phyloP scores from a whole-genome alignment of 2,113 vertebrate genomes.

The Steatornis caripensis region DNA sequence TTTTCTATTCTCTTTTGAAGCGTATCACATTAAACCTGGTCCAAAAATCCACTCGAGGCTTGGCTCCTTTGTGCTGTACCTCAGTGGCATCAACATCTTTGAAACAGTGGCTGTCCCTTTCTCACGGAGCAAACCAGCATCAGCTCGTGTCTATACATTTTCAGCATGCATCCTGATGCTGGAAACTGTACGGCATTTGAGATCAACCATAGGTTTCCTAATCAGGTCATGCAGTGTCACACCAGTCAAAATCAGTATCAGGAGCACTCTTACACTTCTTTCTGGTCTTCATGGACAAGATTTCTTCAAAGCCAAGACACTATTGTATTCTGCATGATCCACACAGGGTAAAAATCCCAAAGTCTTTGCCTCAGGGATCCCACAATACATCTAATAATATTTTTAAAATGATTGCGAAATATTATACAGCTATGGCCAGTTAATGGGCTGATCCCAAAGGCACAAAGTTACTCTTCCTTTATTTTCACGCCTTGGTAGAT shows the following conservation, averaged over 20 bases:
- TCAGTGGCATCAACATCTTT: neutral
- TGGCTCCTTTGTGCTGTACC: neutral
- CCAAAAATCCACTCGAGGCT: neutral
- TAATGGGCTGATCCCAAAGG: neutral
- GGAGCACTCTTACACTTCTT: neutral
- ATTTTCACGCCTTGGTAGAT: neutral
- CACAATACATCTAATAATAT: neutral
- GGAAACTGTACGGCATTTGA: neutral
- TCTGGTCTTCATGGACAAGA: neutral
- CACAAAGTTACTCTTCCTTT: neutral
- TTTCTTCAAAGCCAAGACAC: neutral
- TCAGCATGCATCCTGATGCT: neutral
- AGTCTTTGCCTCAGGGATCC: neutral
- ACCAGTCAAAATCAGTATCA: neutral
- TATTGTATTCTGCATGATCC: neutral
- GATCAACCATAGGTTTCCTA: neutral
- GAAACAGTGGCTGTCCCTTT: neutral
- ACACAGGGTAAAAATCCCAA: accelerated
- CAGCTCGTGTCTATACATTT: neutral
- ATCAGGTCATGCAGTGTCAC: neutral
- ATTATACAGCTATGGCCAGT: neutral
- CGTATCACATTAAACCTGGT: neutral
- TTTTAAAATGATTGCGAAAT: neutral
- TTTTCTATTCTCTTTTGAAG: neutral
- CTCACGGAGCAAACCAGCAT: neutral